Base-by-base conservation (phyloP, 2,113 vertebrate species). In the Pogona vitticeps region DNA sequence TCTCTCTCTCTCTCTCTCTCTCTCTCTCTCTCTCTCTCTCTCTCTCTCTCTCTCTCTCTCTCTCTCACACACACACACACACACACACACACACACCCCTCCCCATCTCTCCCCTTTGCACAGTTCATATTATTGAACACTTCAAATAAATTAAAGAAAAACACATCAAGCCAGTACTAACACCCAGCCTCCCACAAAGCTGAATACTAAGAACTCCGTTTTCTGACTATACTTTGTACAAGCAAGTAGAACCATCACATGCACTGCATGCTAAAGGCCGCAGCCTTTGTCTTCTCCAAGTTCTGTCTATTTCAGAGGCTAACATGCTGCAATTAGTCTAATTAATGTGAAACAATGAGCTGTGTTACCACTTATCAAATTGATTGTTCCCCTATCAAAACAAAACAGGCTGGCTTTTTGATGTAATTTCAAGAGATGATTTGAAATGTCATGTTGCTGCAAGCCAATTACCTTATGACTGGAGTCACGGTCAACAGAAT, bases 321-420 rank as follows among this genome's bases (percentile, higher is more conserved):
- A 97, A 97, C 97, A 96, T 93, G 95, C 95, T 92, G 96, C 97
- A 98, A 98, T 98, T 98, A 98, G 97, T 97, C 97, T 98, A 97
- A 98, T 98, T 98, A 98, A 98, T 97, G 97, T 96, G 97, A 97
- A 97, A 98, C 97, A 98, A 97, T 97, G 97, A 97, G 97, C 96
- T 96, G 96, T 97, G 96, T 97, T 98, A 97, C 97, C 97, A 98
- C 97, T 98, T 98, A 98, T 98, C 97, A 98, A 98, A 98, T 97
- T 98, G 97, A 98, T 98, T 98, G 97, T 97, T 98, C 97, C 97
- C 96, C 97, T 97, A 97, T 97, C 96, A 97, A 97, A 97, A 97
- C 96, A 98, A 97, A 97, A 96, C 96, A 97, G 96, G 96, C 96
- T 96, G 95, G 96, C 96, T 97, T 97, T 96, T 98, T 97, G 97